Evolutionary conservation across 2,888 invertebrate genomes (phyloP).

Genomic region (Malthinus seriepunctatus): DNA sequence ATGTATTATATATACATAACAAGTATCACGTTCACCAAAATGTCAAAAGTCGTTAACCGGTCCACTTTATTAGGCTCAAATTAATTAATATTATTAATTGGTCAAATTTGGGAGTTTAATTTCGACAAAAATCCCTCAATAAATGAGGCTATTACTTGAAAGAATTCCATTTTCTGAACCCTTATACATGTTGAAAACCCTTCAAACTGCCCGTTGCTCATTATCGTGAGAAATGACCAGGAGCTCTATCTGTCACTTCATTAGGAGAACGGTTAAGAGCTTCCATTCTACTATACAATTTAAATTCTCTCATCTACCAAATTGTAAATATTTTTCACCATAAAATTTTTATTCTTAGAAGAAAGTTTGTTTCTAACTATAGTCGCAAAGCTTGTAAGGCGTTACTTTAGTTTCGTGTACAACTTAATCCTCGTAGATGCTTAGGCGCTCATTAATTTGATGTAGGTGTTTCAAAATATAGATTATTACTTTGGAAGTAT

Average conservation of each 20-base stretch:
- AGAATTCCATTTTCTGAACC: conserved; percentile 36
- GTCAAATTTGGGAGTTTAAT: neutral
- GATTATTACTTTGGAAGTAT: too few species aligned
- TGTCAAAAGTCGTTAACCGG: conserved; percentile 16
- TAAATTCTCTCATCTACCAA: conserved; percentile 1
- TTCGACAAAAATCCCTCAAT: conserved; percentile 28
- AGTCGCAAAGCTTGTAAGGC: too few species aligned
- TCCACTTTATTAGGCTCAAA: conserved; percentile 5
- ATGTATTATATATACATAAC: conserved; percentile 45
- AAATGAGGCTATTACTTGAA: conserved; percentile 39
- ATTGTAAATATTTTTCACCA: neutral
- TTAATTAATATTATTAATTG: neutral
- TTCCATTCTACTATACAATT: conserved; percentile 1
- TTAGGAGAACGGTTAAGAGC: conserved; percentile 32
- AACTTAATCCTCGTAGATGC: too few species aligned
- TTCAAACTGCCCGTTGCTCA: conserved; percentile 34
- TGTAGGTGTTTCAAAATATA: too few species aligned
- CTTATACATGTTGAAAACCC: conserved; percentile 21
- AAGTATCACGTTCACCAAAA: conserved; percentile 19
- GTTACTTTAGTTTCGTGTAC: too few species aligned
- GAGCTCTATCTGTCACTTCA: conserved; percentile 37
- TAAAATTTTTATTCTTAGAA: neutral
- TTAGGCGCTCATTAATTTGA: too few species aligned
- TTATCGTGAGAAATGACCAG: conserved; percentile 37
- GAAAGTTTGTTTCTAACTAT: conserved; percentile 1